Conservation (phyloP, 2,113 vertebrate genomes). For the Pseudorasbora parva region DNA sequence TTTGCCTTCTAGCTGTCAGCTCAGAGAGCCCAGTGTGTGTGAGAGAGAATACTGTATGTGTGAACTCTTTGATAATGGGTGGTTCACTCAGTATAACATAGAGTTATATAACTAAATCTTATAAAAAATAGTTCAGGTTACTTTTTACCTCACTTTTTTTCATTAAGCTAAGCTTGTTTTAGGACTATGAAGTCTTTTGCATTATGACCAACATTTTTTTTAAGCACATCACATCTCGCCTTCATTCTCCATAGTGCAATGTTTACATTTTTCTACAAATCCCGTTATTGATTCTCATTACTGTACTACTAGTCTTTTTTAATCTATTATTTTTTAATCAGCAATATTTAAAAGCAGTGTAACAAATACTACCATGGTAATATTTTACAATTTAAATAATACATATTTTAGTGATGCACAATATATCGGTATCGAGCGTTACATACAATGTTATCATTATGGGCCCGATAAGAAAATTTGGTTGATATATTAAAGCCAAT, state of each 20-base stretch:
- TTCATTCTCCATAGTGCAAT: not conserved
- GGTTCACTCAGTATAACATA: not conserved
- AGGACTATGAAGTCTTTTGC: not conserved
- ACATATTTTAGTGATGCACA: too few relatives aligned
- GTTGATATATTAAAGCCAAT: too few relatives aligned
- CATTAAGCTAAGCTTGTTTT: not conserved
- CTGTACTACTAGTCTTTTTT: not conserved
- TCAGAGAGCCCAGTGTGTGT: slow-evolving; percentile 22
- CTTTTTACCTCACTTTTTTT: not conserved
- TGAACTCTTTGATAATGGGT: not conserved
- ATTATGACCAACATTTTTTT: too few relatives aligned
- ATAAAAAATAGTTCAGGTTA: not conserved
- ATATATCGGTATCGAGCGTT: too few relatives aligned
- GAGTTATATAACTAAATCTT: not conserved
- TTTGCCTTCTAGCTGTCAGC: slow-evolving; percentile 43
- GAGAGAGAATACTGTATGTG: not conserved
- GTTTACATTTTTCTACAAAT: not conserved
- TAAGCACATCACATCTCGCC: too few relatives aligned
- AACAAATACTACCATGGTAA: not conserved
- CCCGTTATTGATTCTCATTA: not conserved
- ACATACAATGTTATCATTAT: too few relatives aligned
- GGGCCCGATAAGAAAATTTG: too few relatives aligned
- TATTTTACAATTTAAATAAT: not conserved
- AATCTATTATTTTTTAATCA: not conserved
- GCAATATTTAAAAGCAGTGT: not conserved